Evolutionary conservation across 1,140 invertebrate species (phyloP).

Genomic region (Doryteuthis pealeii): DNA sequence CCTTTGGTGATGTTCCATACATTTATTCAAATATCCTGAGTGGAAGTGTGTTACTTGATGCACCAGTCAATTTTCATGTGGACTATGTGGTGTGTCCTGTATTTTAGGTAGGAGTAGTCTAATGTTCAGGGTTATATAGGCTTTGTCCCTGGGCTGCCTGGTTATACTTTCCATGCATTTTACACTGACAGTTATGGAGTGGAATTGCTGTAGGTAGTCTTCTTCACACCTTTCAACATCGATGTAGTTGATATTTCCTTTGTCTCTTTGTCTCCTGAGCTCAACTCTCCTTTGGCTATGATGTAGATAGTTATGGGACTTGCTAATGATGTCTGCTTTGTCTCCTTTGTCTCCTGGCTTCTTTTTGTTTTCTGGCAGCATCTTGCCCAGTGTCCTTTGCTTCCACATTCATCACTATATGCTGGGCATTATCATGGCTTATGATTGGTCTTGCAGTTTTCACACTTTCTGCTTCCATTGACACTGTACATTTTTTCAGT

Average conservation of each 20-base stretch:
- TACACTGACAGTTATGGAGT: background rate
- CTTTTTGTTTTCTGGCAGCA: background rate
- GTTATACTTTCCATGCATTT: background rate
- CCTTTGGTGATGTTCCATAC: conserved; percentile 1
- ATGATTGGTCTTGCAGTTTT: conserved; percentile 3
- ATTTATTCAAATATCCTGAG: conserved; percentile 12
- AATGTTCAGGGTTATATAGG: conserved; percentile 2
- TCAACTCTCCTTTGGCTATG: too few relatives aligned
- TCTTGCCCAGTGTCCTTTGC: conserved; percentile 14
- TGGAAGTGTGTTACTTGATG: conserved; percentile 21
- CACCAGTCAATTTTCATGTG: conserved; percentile 20
- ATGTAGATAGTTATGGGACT: too few relatives aligned
- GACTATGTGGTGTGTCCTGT: background rate
- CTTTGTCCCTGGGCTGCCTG: background rate
- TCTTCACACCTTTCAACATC: background rate
- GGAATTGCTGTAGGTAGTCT: background rate
- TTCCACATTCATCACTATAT: conserved; percentile 12
- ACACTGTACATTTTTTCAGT: background rate
- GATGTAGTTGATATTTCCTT: background rate
- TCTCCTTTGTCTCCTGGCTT: background rate
- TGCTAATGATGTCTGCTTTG: too few relatives aligned
- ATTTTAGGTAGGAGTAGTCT: background rate
- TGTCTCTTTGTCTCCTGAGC: too few relatives aligned
- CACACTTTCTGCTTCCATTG: background rate
- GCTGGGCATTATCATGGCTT: conserved; percentile 15